Conservation (phyloP, 2,888 invertebrate species). For the Lepeophtheirus nordmannii region DNA sequence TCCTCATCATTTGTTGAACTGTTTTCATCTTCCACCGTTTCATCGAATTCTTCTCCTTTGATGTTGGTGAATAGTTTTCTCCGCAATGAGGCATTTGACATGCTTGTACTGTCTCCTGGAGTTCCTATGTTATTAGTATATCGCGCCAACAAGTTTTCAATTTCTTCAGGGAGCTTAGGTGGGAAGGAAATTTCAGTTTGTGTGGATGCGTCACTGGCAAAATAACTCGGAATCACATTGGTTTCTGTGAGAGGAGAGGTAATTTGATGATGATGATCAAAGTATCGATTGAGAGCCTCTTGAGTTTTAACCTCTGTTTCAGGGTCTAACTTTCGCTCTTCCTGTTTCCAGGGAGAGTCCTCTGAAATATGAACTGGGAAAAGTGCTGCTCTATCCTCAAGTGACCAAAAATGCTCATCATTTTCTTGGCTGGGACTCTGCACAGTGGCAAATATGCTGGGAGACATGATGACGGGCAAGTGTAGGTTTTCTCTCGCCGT, state of each 20-base stretch:
- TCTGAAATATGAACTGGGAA: slow-evolving; percentile 18
- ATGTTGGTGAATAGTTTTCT: slow-evolving; percentile 14
- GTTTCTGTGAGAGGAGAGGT: slow-evolving; percentile 10
- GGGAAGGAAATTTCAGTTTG: slow-evolving; percentile 7
- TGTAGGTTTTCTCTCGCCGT: background rate
- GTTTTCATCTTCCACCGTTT: background rate
- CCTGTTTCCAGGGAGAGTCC: slow-evolving; percentile 23
- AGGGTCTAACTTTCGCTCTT: background rate
- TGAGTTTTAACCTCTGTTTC: slow-evolving; percentile 17
- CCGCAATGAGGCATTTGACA: background rate
- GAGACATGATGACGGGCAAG: slow-evolving; percentile 6
- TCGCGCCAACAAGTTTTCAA: background rate
- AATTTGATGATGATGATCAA: slow-evolving; percentile 14
- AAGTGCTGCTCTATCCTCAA: slow-evolving; percentile 18
- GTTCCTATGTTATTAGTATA: background rate
- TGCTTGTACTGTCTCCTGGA: slow-evolving; percentile 3
- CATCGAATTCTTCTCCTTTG: background rate
- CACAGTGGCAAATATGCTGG: slow-evolving; percentile 17
- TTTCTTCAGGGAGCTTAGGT: background rate
- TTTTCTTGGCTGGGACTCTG: slow-evolving; percentile 14
- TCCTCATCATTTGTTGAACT: background rate
- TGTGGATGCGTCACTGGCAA: background rate
- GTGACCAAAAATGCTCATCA: slow-evolving; percentile 14
- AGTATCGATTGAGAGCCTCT: slow-evolving; percentile 21
- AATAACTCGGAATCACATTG: background rate